Base-by-base conservation (phyloP, 2,888 invertebrate genomes). In the Teleiodes luculella region DNA sequence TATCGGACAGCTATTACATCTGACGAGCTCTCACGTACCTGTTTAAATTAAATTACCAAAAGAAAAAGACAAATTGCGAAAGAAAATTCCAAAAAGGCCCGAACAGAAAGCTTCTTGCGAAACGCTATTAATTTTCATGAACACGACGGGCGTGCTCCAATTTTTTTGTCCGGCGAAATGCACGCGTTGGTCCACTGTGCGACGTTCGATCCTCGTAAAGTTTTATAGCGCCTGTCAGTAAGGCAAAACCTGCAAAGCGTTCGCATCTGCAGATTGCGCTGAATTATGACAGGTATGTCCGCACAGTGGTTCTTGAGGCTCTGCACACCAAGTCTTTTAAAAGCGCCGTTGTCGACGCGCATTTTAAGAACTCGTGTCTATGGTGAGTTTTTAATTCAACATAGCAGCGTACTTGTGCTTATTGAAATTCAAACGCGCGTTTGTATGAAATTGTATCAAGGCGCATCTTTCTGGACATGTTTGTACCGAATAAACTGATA, bases 91-190 rank as follows among this genome's bases (percentile, higher is more conserved):
- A 61, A 64, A 71, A 70, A 70, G 54, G 61, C 57, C 65, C 65
- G 65, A 64, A 62, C 66, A 61, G 72, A 70, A 64, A 60, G 64
- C 57, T 75, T 77, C 74, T 64, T 66, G 64, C 70, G 77, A 76
- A 72, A 70, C 63, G 63, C 70, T 77, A 82, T 80, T 79, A 80
- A 82, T 81, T 82, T 82, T 83, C 81, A 82, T 80, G 81, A 80
- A 72, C 58, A 66, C 59, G 47, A 64, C 57, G 62, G 63, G 67
- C 66, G 57, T 81, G 82, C 81, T 82, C 83, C 68, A 81, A 69
- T 78, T 82, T 76, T 37, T 80, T 81, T 75, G 67, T 65, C 59
- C 56, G 50, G 55, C 52, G 54, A 58, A 64, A 62, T 60, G 61
- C 53, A 59, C 56, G 60, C 61, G 53, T 55, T 62, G 59, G 59